These are phyloP conservation scores for Lasioglossum marginatum DNA, from an alignment of 2,888 invertebrate species.

Conservation along the genomic window DNA sequence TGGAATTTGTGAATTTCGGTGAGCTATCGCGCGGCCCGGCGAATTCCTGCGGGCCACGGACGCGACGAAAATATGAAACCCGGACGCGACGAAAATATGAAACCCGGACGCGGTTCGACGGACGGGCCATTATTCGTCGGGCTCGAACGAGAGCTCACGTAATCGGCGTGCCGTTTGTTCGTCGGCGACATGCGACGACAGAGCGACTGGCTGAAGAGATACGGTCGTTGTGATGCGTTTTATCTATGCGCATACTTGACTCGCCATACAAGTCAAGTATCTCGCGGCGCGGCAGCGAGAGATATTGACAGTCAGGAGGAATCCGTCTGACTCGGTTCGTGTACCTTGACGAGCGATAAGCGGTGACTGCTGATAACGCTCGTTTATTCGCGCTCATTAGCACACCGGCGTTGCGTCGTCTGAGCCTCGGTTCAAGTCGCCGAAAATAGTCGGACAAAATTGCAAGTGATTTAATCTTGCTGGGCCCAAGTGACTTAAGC, in stretches of 20 bases:
- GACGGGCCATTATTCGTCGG: conserved; percentile 31
- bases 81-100: neutral
- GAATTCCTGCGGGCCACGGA: neutral
- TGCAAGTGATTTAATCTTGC: neutral
- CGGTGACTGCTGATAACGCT: conserved; percentile 40
- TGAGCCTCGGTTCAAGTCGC: neutral
- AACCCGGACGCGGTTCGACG: neutral
- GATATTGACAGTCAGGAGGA: conserved; percentile 58
- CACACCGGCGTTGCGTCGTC: neutral
- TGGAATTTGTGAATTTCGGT: neutral
- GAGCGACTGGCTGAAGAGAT: conserved; percentile 48
- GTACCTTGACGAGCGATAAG: conserved; percentile 52
- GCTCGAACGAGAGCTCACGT: conserved; percentile 54
- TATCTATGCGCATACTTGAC: conserved; percentile 70
- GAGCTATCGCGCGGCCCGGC: neutral
- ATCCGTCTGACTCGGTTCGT: conserved; percentile 33
- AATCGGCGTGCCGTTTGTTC: conserved; percentile 40
- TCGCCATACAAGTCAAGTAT: conserved; percentile 67
- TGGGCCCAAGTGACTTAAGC: neutral
- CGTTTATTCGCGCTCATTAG: conserved; percentile 45
- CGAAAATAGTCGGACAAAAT: neutral
- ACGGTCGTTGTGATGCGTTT: conserved; percentile 59
- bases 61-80: neutral
- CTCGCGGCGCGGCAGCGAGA: conserved; percentile 38
- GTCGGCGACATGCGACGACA: conserved; percentile 53